These are phyloP conservation scores for Paratrypauchen microcephalus DNA, from an alignment of 2,797 vertebrate species.

Conservation along the genomic window DNA sequence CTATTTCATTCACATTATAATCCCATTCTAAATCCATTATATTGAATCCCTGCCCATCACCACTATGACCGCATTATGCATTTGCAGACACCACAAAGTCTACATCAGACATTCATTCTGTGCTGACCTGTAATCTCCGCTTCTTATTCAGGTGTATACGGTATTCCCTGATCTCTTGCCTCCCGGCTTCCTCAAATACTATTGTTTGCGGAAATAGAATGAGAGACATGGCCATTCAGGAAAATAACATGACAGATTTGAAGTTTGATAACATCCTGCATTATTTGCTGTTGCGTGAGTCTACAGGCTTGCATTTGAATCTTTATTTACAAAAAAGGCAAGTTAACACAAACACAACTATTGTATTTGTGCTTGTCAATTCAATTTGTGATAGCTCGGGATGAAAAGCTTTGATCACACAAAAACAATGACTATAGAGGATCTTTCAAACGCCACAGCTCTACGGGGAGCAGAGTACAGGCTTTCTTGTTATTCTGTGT, in stretches of 20 bases:
- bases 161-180: slow-evolving; percentile 32
- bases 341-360: slow-evolving; percentile 14
- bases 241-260: slow-evolving; percentile 47
- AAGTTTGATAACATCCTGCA: slow-evolving; percentile 38
- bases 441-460: slow-evolving; percentile 34
- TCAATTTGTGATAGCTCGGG: slow-evolving; percentile 28
- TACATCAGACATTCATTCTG: slow-evolving; percentile 64
- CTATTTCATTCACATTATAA: slow-evolving; percentile 42
- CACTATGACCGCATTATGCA: slow-evolving; percentile 49
- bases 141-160: slow-evolving; percentile 59
- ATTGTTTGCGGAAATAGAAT: slow-evolving; percentile 49
- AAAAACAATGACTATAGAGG: slow-evolving; percentile 30
- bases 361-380: slow-evolving; percentile 39
- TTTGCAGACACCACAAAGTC: slow-evolving; percentile 61
- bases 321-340: slow-evolving; percentile 19
- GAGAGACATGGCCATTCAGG: slow-evolving; percentile 41
- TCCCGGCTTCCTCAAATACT: slow-evolving; percentile 46
- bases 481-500: slow-evolving; percentile 61
- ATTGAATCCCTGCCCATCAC: slow-evolving; percentile 24
- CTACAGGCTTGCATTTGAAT: neutral
- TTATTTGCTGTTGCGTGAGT: slow-evolving; percentile 24
- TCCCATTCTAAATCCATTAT: slow-evolving; percentile 18
- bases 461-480: slow-evolving; percentile 36
- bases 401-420: slow-evolving; percentile 19
- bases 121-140: slow-evolving; percentile 68